phyloP scores from a whole-genome alignment of 2,113 vertebrate species.

The Cebus imitator region DNA sequence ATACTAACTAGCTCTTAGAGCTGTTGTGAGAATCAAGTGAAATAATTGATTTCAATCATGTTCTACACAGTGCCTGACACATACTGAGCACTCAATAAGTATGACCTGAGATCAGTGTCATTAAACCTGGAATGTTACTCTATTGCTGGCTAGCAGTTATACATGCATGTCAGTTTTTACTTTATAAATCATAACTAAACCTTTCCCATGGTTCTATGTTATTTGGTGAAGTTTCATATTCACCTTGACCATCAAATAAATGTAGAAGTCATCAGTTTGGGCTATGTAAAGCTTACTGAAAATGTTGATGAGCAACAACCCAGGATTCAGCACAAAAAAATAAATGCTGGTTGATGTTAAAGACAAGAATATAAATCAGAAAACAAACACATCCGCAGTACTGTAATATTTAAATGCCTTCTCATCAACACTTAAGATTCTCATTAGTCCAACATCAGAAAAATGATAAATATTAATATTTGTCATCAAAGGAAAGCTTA shows the following conservation, averaged over 20 bases:
- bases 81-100: not conserved
- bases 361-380: conserved; percentile 66
- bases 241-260: conserved; percentile 35
- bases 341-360: conserved; percentile 50
- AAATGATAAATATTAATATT: conserved; percentile 88
- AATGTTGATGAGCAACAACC: conserved; percentile 29
- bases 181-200: not conserved
- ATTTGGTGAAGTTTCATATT: conserved; percentile 34
- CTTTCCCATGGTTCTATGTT: not conserved
- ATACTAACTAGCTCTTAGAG: not conserved
- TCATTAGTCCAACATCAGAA: conserved; percentile 85
- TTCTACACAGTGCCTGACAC: not conserved
- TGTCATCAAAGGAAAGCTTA: conserved; percentile 86
- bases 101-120: not conserved
- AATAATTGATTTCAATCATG: not conserved
- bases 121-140: not conserved
- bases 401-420: conserved; percentile 82
- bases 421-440: conserved; percentile 82
- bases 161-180: not conserved
- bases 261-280: conserved; percentile 2
- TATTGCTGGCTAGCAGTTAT: not conserved
- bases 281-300: conserved; percentile 48
- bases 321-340: conserved; percentile 36
- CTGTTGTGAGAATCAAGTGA: not conserved
- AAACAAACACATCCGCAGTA: conserved; percentile 65